Conservation (phyloP, 2,797 vertebrate species). For the Mormyrops attenuatus region DNA sequence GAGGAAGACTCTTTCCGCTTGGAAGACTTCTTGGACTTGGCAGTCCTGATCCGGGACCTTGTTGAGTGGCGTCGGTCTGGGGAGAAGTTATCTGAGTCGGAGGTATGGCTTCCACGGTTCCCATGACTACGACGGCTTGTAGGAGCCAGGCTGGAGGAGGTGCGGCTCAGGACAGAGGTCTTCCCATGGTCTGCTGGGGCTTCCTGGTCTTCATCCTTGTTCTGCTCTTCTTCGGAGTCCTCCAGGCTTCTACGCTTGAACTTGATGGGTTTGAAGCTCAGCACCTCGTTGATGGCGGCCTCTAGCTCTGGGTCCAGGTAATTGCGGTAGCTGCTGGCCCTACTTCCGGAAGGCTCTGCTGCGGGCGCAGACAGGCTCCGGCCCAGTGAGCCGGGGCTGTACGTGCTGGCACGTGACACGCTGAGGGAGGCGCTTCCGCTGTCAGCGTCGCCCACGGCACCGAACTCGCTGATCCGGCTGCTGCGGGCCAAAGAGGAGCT, state of each 20-base stretch:
- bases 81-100: conserved; percentile 63
- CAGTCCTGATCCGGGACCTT: conserved; percentile 56
- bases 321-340: conserved; percentile 68
- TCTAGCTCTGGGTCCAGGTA: conserved; percentile 92
- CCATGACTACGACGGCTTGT: conserved; percentile 47
- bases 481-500: conserved; percentile 73
- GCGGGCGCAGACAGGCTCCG: conserved; percentile 83
- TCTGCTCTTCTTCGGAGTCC: conserved; percentile 72
- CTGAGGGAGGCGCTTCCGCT: conserved; percentile 60
- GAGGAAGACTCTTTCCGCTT: conserved; percentile 68
- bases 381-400: conserved; percentile 68
- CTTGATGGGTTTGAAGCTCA: conserved; percentile 83
- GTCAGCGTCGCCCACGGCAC: conserved; percentile 54
- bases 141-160: conserved; percentile 61
- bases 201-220: conserved; percentile 43
- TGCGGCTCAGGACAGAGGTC: conserved; percentile 67
- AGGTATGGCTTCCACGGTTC: conserved; percentile 52
- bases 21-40: conserved; percentile 74
- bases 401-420: conserved; percentile 60
- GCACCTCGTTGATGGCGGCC: conserved; percentile 90
- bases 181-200: conserved; percentile 49
- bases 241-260: conserved; percentile 79
- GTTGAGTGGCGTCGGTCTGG: conserved; percentile 60
- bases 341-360: conserved; percentile 52
- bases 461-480: conserved; percentile 73